Evolutionary conservation across 2,888 invertebrate genomes (phyloP).

Genomic region (Gisinianus flammeolus): DNA sequence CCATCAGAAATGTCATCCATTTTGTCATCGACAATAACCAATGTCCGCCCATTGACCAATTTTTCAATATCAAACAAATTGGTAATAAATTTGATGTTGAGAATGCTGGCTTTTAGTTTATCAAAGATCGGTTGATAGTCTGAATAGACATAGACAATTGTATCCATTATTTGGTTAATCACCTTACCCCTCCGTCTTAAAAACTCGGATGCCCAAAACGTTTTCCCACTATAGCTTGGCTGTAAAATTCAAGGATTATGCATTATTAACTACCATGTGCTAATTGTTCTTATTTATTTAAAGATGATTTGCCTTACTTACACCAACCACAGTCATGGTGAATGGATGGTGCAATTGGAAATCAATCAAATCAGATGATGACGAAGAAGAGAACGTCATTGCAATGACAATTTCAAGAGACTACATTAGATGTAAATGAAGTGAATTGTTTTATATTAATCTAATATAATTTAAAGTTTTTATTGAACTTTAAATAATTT

Average conservation of each 20-base stretch:
- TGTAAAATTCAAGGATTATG: not conserved
- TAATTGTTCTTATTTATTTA: not conserved
- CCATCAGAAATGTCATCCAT: not conserved
- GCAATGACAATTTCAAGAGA: no score
- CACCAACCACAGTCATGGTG: not conserved
- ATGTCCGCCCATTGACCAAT: not conserved
- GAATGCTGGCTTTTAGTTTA: not conserved
- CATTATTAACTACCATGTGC: not conserved
- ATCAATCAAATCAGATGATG: not conserved
- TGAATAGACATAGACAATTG: constrained; percentile 24
- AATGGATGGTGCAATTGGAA: constrained; percentile 14
- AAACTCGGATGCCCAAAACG: not conserved
- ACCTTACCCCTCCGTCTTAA: constrained; percentile 7
- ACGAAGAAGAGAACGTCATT: no score
- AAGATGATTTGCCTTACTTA: not conserved
- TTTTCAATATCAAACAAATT: constrained; percentile 14
- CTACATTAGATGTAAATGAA: no score
- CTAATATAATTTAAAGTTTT: no score
- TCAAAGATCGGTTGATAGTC: constrained; percentile 14
- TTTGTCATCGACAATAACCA: constrained; percentile 28
- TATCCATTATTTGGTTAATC: constrained; percentile 1
- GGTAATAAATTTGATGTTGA: not conserved
- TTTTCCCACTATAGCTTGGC: not conserved
- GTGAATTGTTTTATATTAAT: no score
- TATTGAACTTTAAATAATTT: no score